Evolutionary conservation across 1,140 invertebrate species (phyloP), one percentile per base, ranked within the genome.

Genomic region (Drosophila bipectinata): DNA sequence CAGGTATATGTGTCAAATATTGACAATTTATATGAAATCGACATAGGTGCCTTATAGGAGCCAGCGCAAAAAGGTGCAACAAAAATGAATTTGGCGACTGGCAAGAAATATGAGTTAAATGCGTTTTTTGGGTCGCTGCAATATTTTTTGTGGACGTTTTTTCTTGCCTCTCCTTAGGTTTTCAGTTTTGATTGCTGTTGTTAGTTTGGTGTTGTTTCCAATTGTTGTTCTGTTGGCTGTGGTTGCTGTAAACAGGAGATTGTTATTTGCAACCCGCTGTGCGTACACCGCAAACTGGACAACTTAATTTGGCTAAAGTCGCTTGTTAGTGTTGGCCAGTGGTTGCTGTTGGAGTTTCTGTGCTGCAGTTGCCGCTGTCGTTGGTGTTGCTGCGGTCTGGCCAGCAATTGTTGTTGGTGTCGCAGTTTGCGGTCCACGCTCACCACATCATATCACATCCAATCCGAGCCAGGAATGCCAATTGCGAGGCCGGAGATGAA

Each of bases 291-390:
- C 82, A 87, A 85, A 87, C 82, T 85, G 82, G 83, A 85, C 82
- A 85, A 85, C 82, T 85, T 85, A 85, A 85, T 85, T 85, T 85
- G 82, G 82, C 82, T 82, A 85, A 85, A 85, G 83, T 87, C 82
- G 82, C 82, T 87, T 87, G 82, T 87, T 85, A 85, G 81, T 85
- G 78, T 85, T 60, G 72, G 34, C 34, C 44, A 47, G 72, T 55
- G 72, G 66, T 37, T 26, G 64, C 18, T 61, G 66, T 37, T 71
- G 48, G 28, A 59, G 51, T 18, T 18, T 18, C 18, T 18, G 18
- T 18, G 18, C 1, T 60, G 57, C 15, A 55, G 74, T 15, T 72
- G 55, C 15, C 56, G 32, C 15, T 12, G 44, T 69, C 57, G 64
- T 56, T 68, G 74, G 62, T 74, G 63, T 32, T 60, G 63, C 63